Conservation (phyloP, 2,113 vertebrate species). For the Aegithalos caudatus region DNA sequence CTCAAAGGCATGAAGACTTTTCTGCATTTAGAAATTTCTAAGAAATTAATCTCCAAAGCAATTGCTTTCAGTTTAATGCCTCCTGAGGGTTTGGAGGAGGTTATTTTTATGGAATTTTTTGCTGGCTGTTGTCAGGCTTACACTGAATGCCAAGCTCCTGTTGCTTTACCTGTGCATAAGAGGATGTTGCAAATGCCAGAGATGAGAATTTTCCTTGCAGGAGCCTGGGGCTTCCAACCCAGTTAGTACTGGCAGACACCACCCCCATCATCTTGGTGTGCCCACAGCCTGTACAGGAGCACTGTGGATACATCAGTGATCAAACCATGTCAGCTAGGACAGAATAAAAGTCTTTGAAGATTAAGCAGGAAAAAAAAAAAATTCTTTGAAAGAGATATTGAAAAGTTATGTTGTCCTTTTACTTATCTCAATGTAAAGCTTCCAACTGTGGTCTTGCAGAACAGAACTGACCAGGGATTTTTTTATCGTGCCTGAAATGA, state of each 20-base stretch:
- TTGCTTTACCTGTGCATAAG: not conserved
- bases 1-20: not conserved
- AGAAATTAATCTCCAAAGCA: not conserved
- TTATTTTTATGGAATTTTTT: not conserved
- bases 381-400: not conserved
- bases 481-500: not conserved
- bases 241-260: not conserved
- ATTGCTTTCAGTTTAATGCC: not conserved
- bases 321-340: not conserved
- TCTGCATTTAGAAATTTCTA: not conserved
- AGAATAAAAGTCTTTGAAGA: conserved; percentile 15
- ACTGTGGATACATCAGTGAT: not conserved
- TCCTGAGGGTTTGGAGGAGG: not conserved
- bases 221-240: not conserved
- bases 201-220: not conserved
- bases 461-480: conserved; percentile 2
- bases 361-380: not conserved
- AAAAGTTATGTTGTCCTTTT: not conserved
- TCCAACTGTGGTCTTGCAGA: not conserved
- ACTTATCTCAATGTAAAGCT: not conserved
- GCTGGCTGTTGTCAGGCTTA: not conserved
- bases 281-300: not conserved
- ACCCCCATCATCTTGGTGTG: not conserved
- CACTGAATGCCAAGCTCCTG: not conserved
- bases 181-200: not conserved